phyloP scores from a whole-genome alignment of 2,113 vertebrate species.

The Phoenicopterus ruber region DNA sequence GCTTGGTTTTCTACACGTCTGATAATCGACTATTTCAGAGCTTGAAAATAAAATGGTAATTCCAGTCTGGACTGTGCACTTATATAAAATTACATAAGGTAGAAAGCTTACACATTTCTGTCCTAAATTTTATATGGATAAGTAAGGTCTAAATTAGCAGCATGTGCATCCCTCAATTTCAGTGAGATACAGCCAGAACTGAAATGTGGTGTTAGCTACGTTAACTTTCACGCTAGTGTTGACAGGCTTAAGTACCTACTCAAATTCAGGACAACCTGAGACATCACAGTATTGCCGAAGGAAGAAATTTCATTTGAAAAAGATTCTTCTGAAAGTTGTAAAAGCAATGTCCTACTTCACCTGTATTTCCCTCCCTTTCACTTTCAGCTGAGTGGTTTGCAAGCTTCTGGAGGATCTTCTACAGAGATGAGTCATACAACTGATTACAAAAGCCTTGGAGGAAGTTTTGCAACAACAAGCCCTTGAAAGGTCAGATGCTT shows the following conservation, averaged over 20 bases:
- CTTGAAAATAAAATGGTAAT: neutral
- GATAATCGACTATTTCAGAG: neutral
- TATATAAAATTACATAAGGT: neutral
- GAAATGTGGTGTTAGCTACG: neutral
- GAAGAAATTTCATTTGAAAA: neutral
- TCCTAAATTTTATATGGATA: neutral
- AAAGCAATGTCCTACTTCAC: neutral
- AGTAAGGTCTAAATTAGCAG: neutral
- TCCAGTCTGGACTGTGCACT: neutral
- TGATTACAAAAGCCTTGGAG: neutral
- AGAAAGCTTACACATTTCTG: neutral
- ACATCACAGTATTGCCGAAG: neutral
- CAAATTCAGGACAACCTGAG: neutral
- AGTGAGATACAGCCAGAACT: neutral
- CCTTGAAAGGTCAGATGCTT: neutral
- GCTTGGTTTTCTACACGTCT: neutral
- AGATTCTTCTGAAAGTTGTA: neutral
- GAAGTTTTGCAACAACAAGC: neutral
- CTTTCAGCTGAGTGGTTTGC: neutral
- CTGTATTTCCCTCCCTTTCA: neutral
- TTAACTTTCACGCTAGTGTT: neutral
- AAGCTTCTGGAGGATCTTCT: neutral
- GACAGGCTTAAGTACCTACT: neutral
- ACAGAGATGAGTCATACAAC: neutral
- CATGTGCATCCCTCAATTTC: rapidly evolving